These are phyloP conservation scores for Proctacanthus coquilletti DNA, from an alignment of 1,140 invertebrate genomes.

Conservation along the genomic window DNA sequence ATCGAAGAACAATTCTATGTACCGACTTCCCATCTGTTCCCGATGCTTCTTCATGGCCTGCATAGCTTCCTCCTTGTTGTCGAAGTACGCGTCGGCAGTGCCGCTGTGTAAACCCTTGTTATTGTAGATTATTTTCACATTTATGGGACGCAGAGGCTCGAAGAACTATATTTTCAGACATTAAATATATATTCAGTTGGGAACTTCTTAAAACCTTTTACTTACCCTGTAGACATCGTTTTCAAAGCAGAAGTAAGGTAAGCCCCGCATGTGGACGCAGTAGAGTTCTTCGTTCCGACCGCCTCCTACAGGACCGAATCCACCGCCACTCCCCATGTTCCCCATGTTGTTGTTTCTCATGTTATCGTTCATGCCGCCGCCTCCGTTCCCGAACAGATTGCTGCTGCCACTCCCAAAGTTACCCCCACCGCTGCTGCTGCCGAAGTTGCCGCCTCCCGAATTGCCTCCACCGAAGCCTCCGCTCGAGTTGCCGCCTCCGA, in stretches of 20 bases:
- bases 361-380: conserved; percentile 8
- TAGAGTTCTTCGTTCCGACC: conserved; percentile 15
- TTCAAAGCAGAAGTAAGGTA: conserved; percentile 26
- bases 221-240: conserved; percentile 25
- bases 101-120: conserved; percentile 71
- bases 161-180: conserved; percentile 26
- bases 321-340: too few relatives aligned
- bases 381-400: conserved; percentile 1
- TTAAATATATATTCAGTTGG: neutral
- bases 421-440: conserved; percentile 6
- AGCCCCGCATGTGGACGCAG: conserved; percentile 24
- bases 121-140: conserved; percentile 27
- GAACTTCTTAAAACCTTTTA: neutral
- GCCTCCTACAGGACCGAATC: conserved; percentile 17
- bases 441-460: conserved; percentile 7
- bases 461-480: conserved; percentile 12
- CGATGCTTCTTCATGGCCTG: conserved; percentile 64
- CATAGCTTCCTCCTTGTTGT: conserved; percentile 58
- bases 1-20: conserved; percentile 53
- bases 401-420: conserved; percentile 4
- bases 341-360: too few relatives aligned
- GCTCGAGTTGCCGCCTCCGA: conserved; percentile 16
- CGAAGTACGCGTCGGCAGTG: conserved; percentile 77
- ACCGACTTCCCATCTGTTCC: conserved; percentile 76
- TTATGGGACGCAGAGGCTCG: conserved; percentile 23